These are phyloP conservation scores for Crax fasciolata DNA, from an alignment of 2,797 vertebrate genomes.

Conservation along the genomic window DNA sequence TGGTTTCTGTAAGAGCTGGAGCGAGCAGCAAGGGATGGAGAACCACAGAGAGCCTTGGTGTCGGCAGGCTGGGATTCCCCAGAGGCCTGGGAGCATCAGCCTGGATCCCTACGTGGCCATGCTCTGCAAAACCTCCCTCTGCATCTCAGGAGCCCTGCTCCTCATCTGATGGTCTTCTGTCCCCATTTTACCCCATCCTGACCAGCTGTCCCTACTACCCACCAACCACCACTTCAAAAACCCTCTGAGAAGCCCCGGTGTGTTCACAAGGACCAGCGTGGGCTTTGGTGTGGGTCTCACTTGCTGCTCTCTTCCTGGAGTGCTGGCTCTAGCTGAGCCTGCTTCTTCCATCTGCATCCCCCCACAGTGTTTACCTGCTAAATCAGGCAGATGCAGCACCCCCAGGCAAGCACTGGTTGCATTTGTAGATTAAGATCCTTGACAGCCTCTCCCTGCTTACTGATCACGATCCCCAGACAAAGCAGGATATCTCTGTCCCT, in stretches of 20 bases:
- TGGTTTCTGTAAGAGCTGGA: conserved; percentile 66
- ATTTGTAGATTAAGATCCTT: background rate
- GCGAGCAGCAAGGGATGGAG: background rate
- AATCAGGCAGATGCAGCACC: background rate
- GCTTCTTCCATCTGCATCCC: fast-evolving
- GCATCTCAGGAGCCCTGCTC: background rate
- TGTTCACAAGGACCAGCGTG: fast-evolving
- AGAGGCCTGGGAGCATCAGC: fast-evolving
- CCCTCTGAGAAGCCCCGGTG: background rate
- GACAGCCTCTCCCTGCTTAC: background rate
- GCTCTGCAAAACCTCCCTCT: background rate
- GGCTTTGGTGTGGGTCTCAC: background rate
- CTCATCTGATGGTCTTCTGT: background rate
- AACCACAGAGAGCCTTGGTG: background rate
- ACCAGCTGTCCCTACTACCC: background rate
- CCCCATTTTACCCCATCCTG: background rate
- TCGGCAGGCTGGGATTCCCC: background rate
- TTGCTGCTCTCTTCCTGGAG: fast-evolving
- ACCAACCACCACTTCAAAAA: background rate
- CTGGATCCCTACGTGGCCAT: background rate
- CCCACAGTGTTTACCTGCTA: fast-evolving
- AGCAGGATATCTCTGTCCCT: background rate
- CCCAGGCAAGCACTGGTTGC: background rate
- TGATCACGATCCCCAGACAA: background rate
- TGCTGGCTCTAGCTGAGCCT: fast-evolving